These are phyloP conservation scores for Meghimatium bilineatum DNA, from an alignment of 2,888 invertebrate genomes.

Conservation along the genomic window DNA sequence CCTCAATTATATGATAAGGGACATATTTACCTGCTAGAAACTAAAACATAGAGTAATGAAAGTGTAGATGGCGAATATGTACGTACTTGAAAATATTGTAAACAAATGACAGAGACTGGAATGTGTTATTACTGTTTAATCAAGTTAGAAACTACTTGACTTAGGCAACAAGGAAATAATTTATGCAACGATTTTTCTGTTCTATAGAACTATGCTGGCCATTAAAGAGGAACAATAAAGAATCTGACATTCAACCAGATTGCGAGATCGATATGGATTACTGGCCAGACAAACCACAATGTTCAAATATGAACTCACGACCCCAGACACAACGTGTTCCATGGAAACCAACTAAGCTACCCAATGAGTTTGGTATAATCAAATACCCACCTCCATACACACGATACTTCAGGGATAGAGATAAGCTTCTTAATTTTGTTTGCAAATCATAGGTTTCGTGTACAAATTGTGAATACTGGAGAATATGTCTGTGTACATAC, in stretches of 20 bases:
- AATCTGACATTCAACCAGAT: neutral
- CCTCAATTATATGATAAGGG: too few relatives aligned
- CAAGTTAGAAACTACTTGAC: too few relatives aligned
- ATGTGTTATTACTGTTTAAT: too few relatives aligned
- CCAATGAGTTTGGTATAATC: slow-evolving; percentile 32
- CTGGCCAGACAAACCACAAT: slow-evolving; percentile 31
- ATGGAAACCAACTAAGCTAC: slow-evolving; percentile 22
- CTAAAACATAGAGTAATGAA: too few relatives aligned
- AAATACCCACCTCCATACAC: slow-evolving; percentile 43
- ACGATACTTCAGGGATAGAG: slow-evolving; percentile 29
- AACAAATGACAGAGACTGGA: too few relatives aligned
- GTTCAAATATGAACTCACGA: neutral
- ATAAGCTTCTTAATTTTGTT: slow-evolving; percentile 30
- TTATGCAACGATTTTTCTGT: neutral
- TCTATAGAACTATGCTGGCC: slow-evolving; percentile 41
- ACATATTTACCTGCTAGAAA: too few relatives aligned
- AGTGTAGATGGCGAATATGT: too few relatives aligned
- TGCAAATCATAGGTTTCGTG: neutral
- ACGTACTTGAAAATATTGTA: too few relatives aligned
- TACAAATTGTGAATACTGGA: too few relatives aligned
- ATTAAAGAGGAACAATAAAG: neutral
- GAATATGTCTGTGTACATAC: too few relatives aligned
- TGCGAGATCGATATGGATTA: slow-evolving; percentile 31
- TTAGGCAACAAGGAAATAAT: neutral
- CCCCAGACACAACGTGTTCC: neutral